These are phyloP conservation scores for Brotula barbata DNA, from an alignment of 2,797 vertebrate species.

Conservation along the genomic window DNA sequence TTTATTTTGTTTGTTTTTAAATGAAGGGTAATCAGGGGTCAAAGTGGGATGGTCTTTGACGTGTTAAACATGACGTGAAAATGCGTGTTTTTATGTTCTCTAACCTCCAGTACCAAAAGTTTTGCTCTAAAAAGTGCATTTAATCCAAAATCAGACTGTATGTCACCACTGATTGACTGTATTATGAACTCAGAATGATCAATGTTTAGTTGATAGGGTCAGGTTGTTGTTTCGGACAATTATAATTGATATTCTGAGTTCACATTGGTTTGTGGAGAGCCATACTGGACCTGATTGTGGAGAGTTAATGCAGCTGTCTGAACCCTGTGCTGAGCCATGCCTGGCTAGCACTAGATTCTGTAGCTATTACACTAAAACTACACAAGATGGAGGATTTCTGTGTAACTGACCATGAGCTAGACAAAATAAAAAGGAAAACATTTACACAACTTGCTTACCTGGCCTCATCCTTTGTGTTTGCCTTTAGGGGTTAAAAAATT, in stretches of 20 bases:
- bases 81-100: conserved; percentile 78
- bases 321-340: conserved; percentile 49
- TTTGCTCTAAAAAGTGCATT: conserved; percentile 73
- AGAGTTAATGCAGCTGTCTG: conserved; percentile 59
- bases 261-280: conserved; percentile 48
- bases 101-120: conserved; percentile 93
- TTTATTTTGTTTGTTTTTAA: conserved; percentile 78
- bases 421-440: conserved; percentile 84
- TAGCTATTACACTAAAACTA: conserved; percentile 81
- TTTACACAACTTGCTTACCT: conserved; percentile 69
- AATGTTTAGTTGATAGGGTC: conserved; percentile 25
- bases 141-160: conserved; percentile 66
- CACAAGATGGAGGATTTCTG: conserved; percentile 88
- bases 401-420: conserved; percentile 91
- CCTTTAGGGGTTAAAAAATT: not conserved
- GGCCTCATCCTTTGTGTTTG: conserved; percentile 42
- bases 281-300: conserved; percentile 57
- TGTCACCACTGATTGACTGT: conserved; percentile 51
- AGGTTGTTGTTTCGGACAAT: conserved; percentile 25
- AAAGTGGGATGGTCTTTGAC: conserved; percentile 65
- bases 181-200: conserved; percentile 50
- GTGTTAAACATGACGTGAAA: conserved; percentile 72
- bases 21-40: conserved; percentile 74
- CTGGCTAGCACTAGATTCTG: conserved; percentile 61
- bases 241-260: conserved; percentile 54